Percentiles rank a stretch among this genome's conserved stretches.
These are phyloP conservation scores for Zygothrica quintamaculata DNA, from an alignment of 2,888 invertebrate species.

Conservation along the genomic window DNA sequence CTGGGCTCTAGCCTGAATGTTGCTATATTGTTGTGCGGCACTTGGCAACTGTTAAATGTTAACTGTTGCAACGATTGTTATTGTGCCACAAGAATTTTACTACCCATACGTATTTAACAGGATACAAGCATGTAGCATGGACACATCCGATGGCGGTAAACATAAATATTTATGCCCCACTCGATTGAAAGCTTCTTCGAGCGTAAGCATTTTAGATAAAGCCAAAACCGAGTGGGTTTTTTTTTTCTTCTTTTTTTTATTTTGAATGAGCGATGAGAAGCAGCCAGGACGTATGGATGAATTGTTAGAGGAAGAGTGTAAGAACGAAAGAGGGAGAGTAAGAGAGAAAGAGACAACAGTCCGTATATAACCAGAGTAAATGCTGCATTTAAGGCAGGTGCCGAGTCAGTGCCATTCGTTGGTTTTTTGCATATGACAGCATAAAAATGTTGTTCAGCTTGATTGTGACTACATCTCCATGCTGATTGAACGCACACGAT, in stretches of 20 bases:
- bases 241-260: no score
- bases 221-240: conserved; percentile 16
- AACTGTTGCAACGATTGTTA: conserved; percentile 51
- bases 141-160: conserved; percentile 29
- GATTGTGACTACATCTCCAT: conserved; percentile 61
- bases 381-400: conserved; percentile 32
- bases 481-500: conserved; percentile 73
- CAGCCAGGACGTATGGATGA: conserved; percentile 12
- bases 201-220: conserved; percentile 84
- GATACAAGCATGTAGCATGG: conserved; percentile 8
- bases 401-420: conserved; percentile 36
- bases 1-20: conserved; percentile 74
- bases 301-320: neutral
- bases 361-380: neutral
- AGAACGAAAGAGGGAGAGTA: no score
- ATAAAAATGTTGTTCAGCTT: conserved; percentile 62
- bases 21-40: conserved; percentile 41
- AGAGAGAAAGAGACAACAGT: no score
- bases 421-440: conserved; percentile 76
- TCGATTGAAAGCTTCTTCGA: conserved; percentile 76
- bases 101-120: conserved; percentile 27
- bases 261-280: no score
- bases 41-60: conserved; percentile 70
- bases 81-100: conserved; percentile 25
- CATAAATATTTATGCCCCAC: conserved; percentile 78